Evolutionary conservation across 2,113 vertebrate species (phyloP), one percentile per base, ranked within the genome.

Genomic region (Bufo gargarizans): DNA sequence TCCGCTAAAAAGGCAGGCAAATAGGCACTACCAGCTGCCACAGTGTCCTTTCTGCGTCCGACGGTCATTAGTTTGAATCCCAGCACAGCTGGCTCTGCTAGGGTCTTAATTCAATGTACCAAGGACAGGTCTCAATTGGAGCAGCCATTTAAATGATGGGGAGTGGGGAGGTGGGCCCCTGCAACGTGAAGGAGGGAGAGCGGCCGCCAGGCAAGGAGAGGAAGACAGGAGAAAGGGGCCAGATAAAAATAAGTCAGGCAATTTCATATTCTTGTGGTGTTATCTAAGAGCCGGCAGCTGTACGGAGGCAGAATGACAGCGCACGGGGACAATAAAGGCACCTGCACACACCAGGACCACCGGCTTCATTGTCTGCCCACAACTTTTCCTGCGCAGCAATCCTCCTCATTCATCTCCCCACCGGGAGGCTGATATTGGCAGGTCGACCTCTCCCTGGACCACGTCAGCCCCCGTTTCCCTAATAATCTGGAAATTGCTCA

Each of bases 11-110:
- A 90, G 90, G 89, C 22, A 14, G 79, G 56, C 69, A 89, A 89
- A 88, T 91, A 90, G 90, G 90, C 90, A 88, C 91, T 91, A 91
- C 93, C 93, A 93, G 94, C 93, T 94, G 93, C 94, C 93, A 92
- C 93, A 86, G 91, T 92, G 93, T 93, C 93, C 93, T 94, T 94
- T 93, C 93, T 92, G 92, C 90, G 92, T 92, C 92, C 94, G 92
- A 89, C 90, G 92, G 94, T 94, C 92, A 92, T 93, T 92, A 94
- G 94, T 92, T 91, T 93, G 94, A 92, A 92, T 92, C 93, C 93
- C 92, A 92, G 92, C 92, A 94, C 93, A 94, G 93, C 93, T 93
- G 94, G 93, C 92, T 92, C 90, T 85, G 92, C 90, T 91, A 93
- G 91, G 91, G 90, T 92, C 93, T 93, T 92, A 93, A 92, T 93